phyloP scores from a whole-genome alignment of 2,888 invertebrate genomes.

The Itoplectis maculator region DNA sequence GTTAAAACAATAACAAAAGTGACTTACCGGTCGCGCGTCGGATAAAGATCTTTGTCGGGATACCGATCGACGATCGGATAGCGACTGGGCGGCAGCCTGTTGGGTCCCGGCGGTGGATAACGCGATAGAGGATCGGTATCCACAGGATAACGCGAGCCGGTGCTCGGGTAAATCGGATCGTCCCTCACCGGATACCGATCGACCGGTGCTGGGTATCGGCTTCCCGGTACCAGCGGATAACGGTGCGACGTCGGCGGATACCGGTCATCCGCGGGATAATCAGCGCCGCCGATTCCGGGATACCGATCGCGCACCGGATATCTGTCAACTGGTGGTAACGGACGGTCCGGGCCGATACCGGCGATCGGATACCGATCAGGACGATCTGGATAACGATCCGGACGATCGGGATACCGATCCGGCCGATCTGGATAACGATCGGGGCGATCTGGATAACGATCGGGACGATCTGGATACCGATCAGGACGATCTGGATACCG shows the following conservation, averaged over 20 bases:
- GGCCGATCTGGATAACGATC: conserved; percentile 84
- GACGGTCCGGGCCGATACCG: conserved; percentile 81
- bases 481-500: conserved; percentile 71
- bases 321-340: conserved; percentile 76
- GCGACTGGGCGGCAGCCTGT: conserved; percentile 85
- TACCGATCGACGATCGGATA: conserved; percentile 85
- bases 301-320: conserved; percentile 82
- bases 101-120: conserved; percentile 81
- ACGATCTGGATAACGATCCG: conserved; percentile 82
- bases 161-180: conserved; percentile 84
- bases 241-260: conserved; percentile 77
- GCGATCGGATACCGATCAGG: conserved; percentile 85
- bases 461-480: conserved; percentile 79
- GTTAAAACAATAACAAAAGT: too few species aligned
- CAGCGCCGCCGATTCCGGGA: conserved; percentile 77
- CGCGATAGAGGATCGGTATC: conserved; percentile 79
- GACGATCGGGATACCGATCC: conserved; percentile 74
- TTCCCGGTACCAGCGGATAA: conserved; percentile 67
- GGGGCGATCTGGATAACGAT: conserved; percentile 74
- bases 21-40: conserved; percentile 76
- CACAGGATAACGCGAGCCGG: conserved; percentile 78
- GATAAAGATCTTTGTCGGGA: conserved; percentile 80
- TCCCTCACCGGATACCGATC: conserved; percentile 85
- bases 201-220: conserved; percentile 80
- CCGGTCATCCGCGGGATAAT: conserved; percentile 85